Evolutionary conservation across 2,797 vertebrate genomes (phyloP), one percentile per base, ranked within the genome.

Genomic region (Enoplosus armatus): DNA sequence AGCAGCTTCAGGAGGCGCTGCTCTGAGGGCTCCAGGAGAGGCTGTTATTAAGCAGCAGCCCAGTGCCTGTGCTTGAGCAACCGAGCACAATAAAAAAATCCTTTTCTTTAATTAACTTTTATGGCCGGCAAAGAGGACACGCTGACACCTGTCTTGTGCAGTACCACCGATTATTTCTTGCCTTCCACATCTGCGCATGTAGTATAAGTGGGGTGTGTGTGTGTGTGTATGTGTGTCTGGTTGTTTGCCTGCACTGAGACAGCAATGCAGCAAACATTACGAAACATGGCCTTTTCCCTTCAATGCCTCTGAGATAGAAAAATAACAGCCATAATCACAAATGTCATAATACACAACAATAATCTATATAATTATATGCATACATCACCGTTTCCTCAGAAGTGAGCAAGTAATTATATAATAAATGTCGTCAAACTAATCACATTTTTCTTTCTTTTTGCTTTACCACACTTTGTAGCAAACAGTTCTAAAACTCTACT

Each of bases 71-170:
- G 79, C 84, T 85, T 79, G 83, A 89, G 85, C 79, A 86, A 87
- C 78, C 27, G 33, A 84, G 88, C 80, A 87, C 90, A 93, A 93
- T 94, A 95, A 92, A 89, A n/a, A 93, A 93, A 82, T 90, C 87
- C 86, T 83, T 91, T 90, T 91, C 92, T 94, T 94, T 94, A 95
- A 95, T 95, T 93, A 94, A 93, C 90, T 94, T 95, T 95, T 94
- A 94, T 85, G 88, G 87, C 90, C 80, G 43, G 81, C 53, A 39
- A 92, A 92, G 90, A 94, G 89, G 91, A 92, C 93, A 90, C 51
- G 74, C 87, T 89, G 93, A 93, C 93, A 95, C 93, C 88, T 90
- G 91, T 92, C 92, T 92, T 80, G 72, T 82, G 85, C 75, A 84
- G 85, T 79, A 68, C 83, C 66, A 75, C 70, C 66, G 84, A 85